Conservation (phyloP, 2,888 invertebrate genomes). For the Pharmacophagus antenor region DNA sequence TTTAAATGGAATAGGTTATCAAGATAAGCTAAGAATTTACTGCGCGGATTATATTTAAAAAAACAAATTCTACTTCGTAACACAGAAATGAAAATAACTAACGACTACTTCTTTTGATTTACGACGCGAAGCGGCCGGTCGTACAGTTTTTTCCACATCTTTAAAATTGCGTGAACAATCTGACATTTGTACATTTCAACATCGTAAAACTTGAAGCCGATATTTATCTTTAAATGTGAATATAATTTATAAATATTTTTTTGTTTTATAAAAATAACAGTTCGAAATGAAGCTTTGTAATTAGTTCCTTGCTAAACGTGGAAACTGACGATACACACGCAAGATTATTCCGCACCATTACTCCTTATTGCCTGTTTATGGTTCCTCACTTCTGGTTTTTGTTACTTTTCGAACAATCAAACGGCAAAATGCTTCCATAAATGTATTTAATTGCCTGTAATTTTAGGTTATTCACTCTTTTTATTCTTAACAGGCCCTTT, state of each 20-base stretch:
- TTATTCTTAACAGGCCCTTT: no score
- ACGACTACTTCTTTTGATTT: background rate
- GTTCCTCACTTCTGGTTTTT: conserved; percentile 25
- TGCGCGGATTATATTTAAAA: background rate
- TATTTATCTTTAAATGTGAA: conserved; percentile 7
- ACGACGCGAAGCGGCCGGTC: background rate
- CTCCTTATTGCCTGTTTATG: conserved; percentile 30
- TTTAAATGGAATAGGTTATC: background rate
- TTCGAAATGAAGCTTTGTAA: conserved; percentile 16
- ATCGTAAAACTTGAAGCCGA: background rate
- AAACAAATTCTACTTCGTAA: no score
- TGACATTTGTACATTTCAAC: background rate
- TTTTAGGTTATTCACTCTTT: background rate
- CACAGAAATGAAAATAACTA: background rate
- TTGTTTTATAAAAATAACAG: conserved; percentile 3
- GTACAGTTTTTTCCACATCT: background rate
- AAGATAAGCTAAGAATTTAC: background rate
- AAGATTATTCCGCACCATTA: conserved; percentile 25
- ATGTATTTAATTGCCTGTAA: background rate
- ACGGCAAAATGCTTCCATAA: conserved; percentile 9
- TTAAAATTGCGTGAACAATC: conserved; percentile 14
- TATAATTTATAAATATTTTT: no score
- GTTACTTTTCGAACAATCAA: conserved; percentile 14
- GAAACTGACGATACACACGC: conserved; percentile 23
- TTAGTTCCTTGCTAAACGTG: conserved; percentile 17